Percentiles rank a stretch among this genome's conserved stretches.
Evolutionary conservation across 2,113 vertebrate species (phyloP).

Genomic region (Callopanchax toddi): DNA sequence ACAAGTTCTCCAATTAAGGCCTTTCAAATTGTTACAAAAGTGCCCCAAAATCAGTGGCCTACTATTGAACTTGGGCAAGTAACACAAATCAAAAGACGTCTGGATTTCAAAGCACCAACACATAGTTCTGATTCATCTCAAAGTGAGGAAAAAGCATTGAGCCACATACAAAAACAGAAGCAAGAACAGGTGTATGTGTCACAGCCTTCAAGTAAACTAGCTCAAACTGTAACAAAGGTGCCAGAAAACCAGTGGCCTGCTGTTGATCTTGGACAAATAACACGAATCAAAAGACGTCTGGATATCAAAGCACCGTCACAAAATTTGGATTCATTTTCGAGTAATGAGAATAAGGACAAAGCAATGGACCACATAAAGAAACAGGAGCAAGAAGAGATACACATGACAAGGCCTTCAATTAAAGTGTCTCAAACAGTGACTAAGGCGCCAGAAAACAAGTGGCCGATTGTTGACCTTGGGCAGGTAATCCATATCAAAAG

Average conservation of each 20-base stretch:
- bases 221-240: not conserved
- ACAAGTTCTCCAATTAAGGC: not conserved
- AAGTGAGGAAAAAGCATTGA: not conserved
- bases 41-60: not conserved
- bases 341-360: slow-evolving; percentile 31
- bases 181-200: not conserved
- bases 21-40: rapidly evolving
- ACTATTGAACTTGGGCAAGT: not conserved
- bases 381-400: not conserved
- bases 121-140: slow-evolving; percentile 7
- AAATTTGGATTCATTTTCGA: slow-evolving; percentile 17
- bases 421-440: not conserved
- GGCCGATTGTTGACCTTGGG: slow-evolving; percentile 4
- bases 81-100: not conserved
- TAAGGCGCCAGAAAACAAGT: not conserved
- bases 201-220: not conserved
- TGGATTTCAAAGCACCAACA: not conserved
- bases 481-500: slow-evolving; percentile 2
- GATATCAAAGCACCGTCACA: not conserved
- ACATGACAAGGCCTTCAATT: not conserved
- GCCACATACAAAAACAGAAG: not conserved
- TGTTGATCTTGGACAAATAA: not conserved
- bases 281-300: not conserved
- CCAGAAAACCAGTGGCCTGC: not conserved
- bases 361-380: not conserved